A percentile compares a stretch with the other conserved stretches of the same genome.
Conservation (phyloP, 2,888 invertebrate species). For the Iselma pallidipennis region DNA sequence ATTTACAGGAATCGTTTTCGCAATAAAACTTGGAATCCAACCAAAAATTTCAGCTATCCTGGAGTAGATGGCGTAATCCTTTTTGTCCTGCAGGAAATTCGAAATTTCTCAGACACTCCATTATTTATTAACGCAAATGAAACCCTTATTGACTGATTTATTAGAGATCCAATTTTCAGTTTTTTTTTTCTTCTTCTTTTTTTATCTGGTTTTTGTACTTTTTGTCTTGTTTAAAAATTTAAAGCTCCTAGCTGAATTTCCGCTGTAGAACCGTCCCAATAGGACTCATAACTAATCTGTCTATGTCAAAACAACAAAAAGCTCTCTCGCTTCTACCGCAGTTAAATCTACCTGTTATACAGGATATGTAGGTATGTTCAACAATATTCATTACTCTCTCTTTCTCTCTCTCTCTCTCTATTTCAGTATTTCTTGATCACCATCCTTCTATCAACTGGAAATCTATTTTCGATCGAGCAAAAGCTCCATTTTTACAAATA, state of each 20-base stretch:
- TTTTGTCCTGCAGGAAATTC: too few relatives aligned
- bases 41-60: background rate
- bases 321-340: background rate
- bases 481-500: too few relatives aligned
- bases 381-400: constrained; percentile 10
- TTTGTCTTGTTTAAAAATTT: background rate
- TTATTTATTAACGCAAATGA: too few relatives aligned
- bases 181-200: background rate
- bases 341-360: too few relatives aligned
- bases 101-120: background rate
- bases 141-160: background rate
- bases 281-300: constrained; percentile 17
- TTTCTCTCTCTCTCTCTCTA: constrained; percentile 1
- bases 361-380: constrained; percentile 1
- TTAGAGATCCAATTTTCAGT: too few relatives aligned
- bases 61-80: background rate
- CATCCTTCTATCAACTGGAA: background rate
- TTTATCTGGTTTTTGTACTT: background rate
- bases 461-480: background rate
- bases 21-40: too few relatives aligned
- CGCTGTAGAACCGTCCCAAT: constrained; percentile 1
- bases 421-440: background rate
- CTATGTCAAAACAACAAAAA: constrained; percentile 18
- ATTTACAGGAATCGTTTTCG: too few relatives aligned
- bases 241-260: background rate